Conservation (phyloP, 2,888 invertebrate genomes). For the Orchesellides sinensis region DNA sequence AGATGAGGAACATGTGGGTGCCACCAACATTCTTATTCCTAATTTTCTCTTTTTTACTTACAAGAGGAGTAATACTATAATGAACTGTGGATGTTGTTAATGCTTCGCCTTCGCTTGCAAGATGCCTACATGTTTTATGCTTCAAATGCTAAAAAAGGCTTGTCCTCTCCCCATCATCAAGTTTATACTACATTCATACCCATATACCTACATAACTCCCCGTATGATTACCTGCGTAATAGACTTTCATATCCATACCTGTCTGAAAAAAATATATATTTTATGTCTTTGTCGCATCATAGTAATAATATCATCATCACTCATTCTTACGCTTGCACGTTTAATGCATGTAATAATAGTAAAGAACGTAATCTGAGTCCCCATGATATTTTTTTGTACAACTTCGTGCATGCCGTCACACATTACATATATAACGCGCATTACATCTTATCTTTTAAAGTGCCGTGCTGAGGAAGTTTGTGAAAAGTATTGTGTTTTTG, state of each 20-base stretch:
- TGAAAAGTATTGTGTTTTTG: slow-evolving; percentile 8
- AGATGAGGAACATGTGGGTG: slow-evolving; percentile 73
- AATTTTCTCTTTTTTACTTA: slow-evolving; percentile 25
- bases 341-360: neutral
- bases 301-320: slow-evolving; percentile 1
- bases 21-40: slow-evolving; percentile 43
- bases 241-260: neutral
- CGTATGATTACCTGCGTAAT: neutral
- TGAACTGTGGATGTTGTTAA: neutral
- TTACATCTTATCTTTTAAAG: neutral
- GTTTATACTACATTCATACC: neutral
- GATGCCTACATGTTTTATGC: slow-evolving; percentile 6
- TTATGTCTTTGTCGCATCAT: slow-evolving; percentile 36
- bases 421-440: neutral
- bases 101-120: neutral
- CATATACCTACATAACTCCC: neutral
- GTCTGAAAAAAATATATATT: too few species aligned
- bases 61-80: too few species aligned
- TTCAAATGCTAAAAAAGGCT: slow-evolving; percentile 48
- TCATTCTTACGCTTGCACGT: neutral
- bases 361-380: too few species aligned
- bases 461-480: neutral
- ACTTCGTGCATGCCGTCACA: too few species aligned
- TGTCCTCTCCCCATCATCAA: slow-evolving; percentile 42
- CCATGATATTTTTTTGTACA: too few species aligned